These are phyloP conservation scores for Gasterosteus aculeatus DNA, from an alignment of 2,113 vertebrate genomes.

Conservation along the genomic window DNA sequence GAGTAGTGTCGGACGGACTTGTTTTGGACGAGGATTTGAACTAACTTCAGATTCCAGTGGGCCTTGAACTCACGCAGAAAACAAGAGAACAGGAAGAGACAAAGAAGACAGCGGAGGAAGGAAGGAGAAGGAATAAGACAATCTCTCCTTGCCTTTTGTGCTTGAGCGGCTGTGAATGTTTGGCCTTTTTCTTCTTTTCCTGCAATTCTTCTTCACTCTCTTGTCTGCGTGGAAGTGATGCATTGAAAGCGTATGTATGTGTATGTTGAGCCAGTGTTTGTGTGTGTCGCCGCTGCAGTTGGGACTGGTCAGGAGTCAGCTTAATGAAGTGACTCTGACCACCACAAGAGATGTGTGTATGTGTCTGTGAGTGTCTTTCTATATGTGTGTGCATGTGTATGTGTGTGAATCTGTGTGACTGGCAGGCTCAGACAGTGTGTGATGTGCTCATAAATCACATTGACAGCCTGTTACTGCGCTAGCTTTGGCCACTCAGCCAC, in stretches of 20 bases:
- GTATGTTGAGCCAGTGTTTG: slow-evolving; percentile 47
- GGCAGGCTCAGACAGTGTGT: slow-evolving; percentile 90
- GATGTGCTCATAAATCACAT: slow-evolving; percentile 98
- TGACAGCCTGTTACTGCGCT: slow-evolving; percentile 90
- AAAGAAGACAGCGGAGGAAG: slow-evolving; percentile 13
- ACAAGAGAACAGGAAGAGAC: slow-evolving; percentile 6
- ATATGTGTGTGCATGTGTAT: slow-evolving; percentile 6
- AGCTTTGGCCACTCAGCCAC: slow-evolving; percentile 91
- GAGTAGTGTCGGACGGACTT: background rate
- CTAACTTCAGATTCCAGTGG: background rate
- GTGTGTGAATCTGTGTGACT: slow-evolving; percentile 69
- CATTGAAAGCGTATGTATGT: slow-evolving; percentile 45
- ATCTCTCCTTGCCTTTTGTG: slow-evolving; percentile 51
- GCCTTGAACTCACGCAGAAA: slow-evolving; percentile 8
- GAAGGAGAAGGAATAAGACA: slow-evolving; percentile 39
- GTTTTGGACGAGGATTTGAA: background rate
- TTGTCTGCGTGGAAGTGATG: slow-evolving; percentile 58
- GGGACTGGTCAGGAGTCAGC: slow-evolving; percentile 86
- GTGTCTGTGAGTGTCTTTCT: slow-evolving; percentile 15
- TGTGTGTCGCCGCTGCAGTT: slow-evolving; percentile 71
- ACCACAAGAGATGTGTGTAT: slow-evolving; percentile 72
- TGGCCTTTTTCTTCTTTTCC: slow-evolving; percentile 63
- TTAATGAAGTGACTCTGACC: slow-evolving; percentile 93
- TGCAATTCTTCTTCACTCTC: slow-evolving; percentile 60
- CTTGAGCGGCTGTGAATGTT: slow-evolving; percentile 68